These are phyloP conservation scores for Enteromius thamalakanensis DNA, from an alignment of 2,797 vertebrate genomes.

Conservation along the genomic window DNA sequence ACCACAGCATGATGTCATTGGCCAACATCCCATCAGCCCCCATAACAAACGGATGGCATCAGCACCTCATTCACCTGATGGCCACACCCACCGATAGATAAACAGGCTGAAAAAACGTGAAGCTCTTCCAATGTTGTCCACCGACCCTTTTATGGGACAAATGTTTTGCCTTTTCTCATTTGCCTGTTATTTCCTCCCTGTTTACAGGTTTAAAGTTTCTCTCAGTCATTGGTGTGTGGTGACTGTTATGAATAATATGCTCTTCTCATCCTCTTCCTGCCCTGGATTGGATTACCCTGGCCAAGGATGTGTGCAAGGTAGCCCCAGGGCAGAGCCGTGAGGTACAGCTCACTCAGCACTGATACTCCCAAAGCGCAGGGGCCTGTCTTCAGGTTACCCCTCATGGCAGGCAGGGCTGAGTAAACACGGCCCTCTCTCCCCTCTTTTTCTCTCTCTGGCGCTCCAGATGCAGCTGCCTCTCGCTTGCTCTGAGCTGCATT, in stretches of 20 bases:
- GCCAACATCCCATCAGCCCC: constrained; percentile 20
- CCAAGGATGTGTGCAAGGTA: constrained; percentile 68
- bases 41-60: constrained; percentile 14
- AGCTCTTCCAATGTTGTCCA: constrained; percentile 32
- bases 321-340: constrained; percentile 62
- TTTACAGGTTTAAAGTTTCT: constrained; percentile 61
- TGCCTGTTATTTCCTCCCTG: constrained; percentile 44
- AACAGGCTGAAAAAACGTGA: constrained; percentile 14
- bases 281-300: constrained; percentile 62
- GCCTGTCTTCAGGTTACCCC: constrained; percentile 76
- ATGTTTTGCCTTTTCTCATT: constrained; percentile 44
- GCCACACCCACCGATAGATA: neutral
- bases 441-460: constrained; percentile 48
- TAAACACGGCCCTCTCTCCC: constrained; percentile 63
- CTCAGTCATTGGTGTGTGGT: constrained; percentile 59
- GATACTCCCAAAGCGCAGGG: constrained; percentile 77
- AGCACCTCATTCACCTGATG: constrained; percentile 29
- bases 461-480: constrained; percentile 50
- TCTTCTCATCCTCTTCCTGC: constrained; percentile 63
- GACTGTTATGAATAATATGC: constrained; percentile 68
- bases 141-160: constrained; percentile 33
- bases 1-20: constrained; percentile 71
- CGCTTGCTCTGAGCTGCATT: constrained; percentile 12
- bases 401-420: constrained; percentile 62
- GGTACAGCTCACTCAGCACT: constrained; percentile 70